A percentile compares a stretch with the other conserved stretches of the same genome.
These are phyloP conservation scores for Graptemys geographica DNA, from an alignment of 2,797 vertebrate species.

Conservation along the genomic window DNA sequence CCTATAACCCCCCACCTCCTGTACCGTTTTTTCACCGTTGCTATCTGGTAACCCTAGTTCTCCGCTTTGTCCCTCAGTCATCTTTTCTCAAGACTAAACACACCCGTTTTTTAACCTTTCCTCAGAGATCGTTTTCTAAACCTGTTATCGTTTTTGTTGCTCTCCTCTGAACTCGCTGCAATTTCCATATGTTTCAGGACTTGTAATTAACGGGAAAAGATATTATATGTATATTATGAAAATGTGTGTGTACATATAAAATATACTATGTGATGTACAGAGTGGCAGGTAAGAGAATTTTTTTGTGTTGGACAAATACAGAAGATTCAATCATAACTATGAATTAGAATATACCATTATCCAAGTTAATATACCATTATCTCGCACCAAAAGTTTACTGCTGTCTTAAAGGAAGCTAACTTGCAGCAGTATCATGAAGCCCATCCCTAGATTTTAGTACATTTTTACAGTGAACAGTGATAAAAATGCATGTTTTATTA, in stretches of 20 bases:
- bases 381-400: slow-evolving; percentile 18
- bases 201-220: background rate
- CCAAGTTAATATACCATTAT: background rate
- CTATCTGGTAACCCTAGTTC: background rate
- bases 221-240: background rate
- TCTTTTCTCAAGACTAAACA: background rate
- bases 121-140: background rate
- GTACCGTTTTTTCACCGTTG: too few species aligned
- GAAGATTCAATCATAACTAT: background rate
- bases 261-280: background rate
- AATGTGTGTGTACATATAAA: background rate
- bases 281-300: background rate
- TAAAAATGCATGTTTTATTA: slow-evolving; percentile 3
- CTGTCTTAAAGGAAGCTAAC: background rate
- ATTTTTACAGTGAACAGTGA: slow-evolving; percentile 15
- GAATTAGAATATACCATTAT: background rate
- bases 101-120: background rate
- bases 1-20: too few species aligned
- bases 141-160: background rate
- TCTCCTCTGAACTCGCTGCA: background rate
- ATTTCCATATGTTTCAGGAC: background rate
- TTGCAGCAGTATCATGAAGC: slow-evolving; percentile 11
- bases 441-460: background rate
- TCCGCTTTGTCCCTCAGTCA: background rate
- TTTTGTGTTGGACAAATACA: background rate